Evolutionary conservation across 92 coral and sea anemone species (phyloP).

Genomic region (Bergia puertoricense): DNA sequence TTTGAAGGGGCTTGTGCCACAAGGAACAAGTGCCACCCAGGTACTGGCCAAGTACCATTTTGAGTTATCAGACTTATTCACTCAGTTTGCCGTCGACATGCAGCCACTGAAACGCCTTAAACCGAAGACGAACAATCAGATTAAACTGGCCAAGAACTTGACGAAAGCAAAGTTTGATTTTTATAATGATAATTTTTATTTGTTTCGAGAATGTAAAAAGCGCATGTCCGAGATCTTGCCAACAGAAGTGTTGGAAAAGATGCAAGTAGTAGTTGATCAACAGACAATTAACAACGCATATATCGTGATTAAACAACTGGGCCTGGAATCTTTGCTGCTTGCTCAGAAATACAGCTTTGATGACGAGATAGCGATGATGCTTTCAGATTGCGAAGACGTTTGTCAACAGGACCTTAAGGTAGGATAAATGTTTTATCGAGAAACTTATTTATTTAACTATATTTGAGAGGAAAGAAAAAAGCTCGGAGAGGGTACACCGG

Average conservation of each 20-base stretch:
- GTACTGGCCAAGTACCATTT: slow-evolving; percentile 86
- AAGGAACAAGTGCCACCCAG: slow-evolving; percentile 82
- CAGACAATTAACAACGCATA: slow-evolving; percentile 91
- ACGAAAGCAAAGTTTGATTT: slow-evolving; percentile 79
- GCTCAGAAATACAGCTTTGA: slow-evolving; percentile 68
- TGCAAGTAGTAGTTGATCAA: slow-evolving; percentile 87
- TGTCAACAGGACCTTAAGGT: slow-evolving; percentile 77
- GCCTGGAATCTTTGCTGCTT: slow-evolving; percentile 82
- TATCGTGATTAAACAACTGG: slow-evolving; percentile 81
- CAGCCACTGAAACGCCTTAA: slow-evolving; percentile 86
- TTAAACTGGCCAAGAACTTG: slow-evolving; percentile 83
- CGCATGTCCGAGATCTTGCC: slow-evolving; percentile 75
- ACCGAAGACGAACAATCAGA: slow-evolving; percentile 84
- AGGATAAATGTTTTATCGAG: neutral
- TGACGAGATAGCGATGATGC: slow-evolving; percentile 58
- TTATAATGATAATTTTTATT: slow-evolving; percentile 73
- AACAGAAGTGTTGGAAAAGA: slow-evolving; percentile 70
- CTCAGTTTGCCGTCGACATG: slow-evolving; percentile 95
- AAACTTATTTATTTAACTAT: neutral
- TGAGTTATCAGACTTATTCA: slow-evolving; percentile 93
- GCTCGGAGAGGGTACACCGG: neutral
- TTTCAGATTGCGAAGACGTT: slow-evolving; percentile 82
- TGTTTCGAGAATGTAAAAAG: slow-evolving; percentile 79
- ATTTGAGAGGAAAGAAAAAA: neutral
- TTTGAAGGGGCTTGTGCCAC: slow-evolving; percentile 70